Evolutionary conservation across 2,797 vertebrate genomes (phyloP), one percentile per base, ranked within the genome.

Genomic region (Ceryle rudis): DNA sequence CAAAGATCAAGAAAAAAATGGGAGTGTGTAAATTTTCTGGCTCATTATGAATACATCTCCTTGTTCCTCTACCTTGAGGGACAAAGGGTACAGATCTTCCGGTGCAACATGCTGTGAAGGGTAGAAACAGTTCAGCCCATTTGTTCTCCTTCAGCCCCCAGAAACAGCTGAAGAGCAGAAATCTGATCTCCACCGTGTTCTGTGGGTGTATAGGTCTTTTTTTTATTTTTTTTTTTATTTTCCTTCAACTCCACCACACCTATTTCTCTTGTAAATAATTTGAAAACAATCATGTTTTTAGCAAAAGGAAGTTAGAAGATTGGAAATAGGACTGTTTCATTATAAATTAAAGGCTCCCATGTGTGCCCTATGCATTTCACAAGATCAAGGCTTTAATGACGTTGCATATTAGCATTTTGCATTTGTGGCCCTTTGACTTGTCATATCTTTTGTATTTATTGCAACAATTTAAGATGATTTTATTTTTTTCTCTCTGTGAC

Each of bases 221-320:
- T 58, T 33, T 33, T 64, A 51, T n/a, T 8, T 67, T 28, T 6
- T 51, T 51, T 51, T 51, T 28, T 11, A 73, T 93, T 94, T 89
- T 69, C 15, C 46, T 88, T 29, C 12, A 74, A 23, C 15, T 69
- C 29, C 6, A 55, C 28, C 1, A 0, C 17, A 54, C 11, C 13
- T 29, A 31, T 86, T 93, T 91, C 19, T 71, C 51, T 93, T 92
- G 33, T 62, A 71, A 91, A 92, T 89, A 41, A 75, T 86, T 94
- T 64, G 6, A 83, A 55, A 85, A 41, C 23, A 71, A 89, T 26
- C 22, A 44, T 0, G 0, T 41, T 87, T 83, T 89, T 72, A 89
- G 37, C 18, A 67, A 71, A 94, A 85, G 29, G n/a, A 90, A 78
- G n/a, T 60, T 61, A 57, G 41, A 86, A 73, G 64, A 89, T 51